phyloP scores from a whole-genome alignment of 2,113 vertebrate genomes.

The Lutjanus erythropterus region DNA sequence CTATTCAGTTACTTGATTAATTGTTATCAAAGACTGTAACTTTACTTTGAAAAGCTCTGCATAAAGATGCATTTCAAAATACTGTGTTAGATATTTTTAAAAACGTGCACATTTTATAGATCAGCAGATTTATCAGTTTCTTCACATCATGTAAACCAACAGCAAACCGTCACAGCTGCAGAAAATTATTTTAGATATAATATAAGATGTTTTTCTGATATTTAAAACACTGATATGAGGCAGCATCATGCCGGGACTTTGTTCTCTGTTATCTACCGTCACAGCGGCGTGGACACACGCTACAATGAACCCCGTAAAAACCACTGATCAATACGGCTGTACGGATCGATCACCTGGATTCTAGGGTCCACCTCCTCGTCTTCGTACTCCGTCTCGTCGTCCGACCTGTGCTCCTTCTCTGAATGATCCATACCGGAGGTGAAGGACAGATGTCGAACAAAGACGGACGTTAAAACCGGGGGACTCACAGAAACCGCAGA shows the following conservation, averaged over 20 bases:
- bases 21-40: background rate
- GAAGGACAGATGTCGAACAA: slow-evolving; percentile 67
- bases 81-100: no score
- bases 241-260: slow-evolving; percentile 1
- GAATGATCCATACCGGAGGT: slow-evolving; percentile 74
- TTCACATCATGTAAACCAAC: background rate
- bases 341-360: slow-evolving; percentile 87
- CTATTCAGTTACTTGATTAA: no score
- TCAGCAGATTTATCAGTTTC: background rate
- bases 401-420: slow-evolving; percentile 77
- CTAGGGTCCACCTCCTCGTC: slow-evolving; percentile 94
- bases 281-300: background rate
- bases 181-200: background rate
- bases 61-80: background rate
- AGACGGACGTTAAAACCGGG: slow-evolving; percentile 31
- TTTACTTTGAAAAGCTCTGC: background rate
- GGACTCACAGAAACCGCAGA: background rate
- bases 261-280: background rate
- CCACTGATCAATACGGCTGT: background rate
- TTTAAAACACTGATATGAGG: background rate
- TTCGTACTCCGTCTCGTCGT: slow-evolving; percentile 82
- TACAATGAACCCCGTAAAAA: background rate
- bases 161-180: background rate
- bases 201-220: background rate
- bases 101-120: no score